Base-by-base conservation (phyloP, 2,888 invertebrate genomes). In the Opisthograptis luteolata region DNA sequence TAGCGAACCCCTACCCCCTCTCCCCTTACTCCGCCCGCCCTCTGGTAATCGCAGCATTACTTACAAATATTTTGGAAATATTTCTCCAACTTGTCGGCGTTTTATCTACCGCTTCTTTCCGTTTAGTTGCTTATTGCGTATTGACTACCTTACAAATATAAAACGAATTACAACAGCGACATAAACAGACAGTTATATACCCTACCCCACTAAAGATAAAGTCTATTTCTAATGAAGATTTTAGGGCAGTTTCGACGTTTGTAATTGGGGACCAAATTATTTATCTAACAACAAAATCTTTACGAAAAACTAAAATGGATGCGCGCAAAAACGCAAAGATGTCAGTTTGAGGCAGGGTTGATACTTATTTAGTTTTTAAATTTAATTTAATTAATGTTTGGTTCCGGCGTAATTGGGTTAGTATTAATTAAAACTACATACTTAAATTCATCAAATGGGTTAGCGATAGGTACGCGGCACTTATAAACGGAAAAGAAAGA, bases 1-100 rank as follows among this genome's bases (percentile, higher is more conserved):
- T 62, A 52, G 24, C 30, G 10, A 35, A 44, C 30, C 50, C 43
- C 56, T 58, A 44, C 55, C 32, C 36, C 9, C 46, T 39, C 1
- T 12, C 42, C 24, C 36, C 17, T 9, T 6, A n/a, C 24, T 44
- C 52, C 40, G 61, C 66, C 74, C 75, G 72, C 77, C 78, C 73
- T 70, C 64, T 69, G 80, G 78, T 79, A 74, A 77, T 66, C 74
- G 71, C 76, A 78, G 79, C 73, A 65, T 80, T 79, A 75, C 84
- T 82, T 77, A 89, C 86, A 89, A 90, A 90, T 90, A 89, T 90
- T 90, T 89, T 86, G 86, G 82, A 88, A 90, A 89, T 89, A 88
- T 90, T 89, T 90, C 88, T 87, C 81, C 81, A 84, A 88, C 87
- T 87, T 87, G 87, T 84, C 84, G 83, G 81, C 79, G 72, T 87